Evolutionary conservation across 2,797 vertebrate species (phyloP).

Genomic region (Octomys mimax): DNA sequence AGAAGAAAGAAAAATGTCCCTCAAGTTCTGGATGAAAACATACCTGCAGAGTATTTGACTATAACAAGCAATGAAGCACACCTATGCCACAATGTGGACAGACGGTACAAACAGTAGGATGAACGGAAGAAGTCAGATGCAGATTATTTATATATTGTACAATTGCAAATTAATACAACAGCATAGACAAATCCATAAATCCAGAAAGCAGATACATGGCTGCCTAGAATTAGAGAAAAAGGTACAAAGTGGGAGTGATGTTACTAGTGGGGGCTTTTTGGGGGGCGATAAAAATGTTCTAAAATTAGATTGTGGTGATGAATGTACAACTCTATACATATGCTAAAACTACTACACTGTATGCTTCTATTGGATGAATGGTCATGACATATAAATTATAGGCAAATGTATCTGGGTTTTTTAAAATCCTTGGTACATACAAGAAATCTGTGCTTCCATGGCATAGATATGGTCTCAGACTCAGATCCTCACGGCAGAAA

Average conservation of each 20-base stretch:
- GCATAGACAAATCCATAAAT: background rate
- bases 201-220: background rate
- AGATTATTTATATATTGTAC: background rate
- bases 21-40: background rate
- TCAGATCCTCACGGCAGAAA: background rate
- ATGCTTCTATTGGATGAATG: background rate
- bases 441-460: background rate
- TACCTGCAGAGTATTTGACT: background rate
- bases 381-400: background rate
- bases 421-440: background rate
- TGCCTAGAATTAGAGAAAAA: background rate
- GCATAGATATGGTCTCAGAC: background rate
- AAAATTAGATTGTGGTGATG: background rate
- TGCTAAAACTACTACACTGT: background rate
- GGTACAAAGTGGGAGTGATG: background rate
- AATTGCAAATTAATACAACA: background rate
- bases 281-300: background rate
- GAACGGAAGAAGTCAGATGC: background rate
- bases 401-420: background rate
- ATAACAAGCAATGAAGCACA: background rate
- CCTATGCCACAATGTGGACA: fast-evolving
- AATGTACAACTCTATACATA: background rate
- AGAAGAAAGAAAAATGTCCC: background rate
- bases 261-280: background rate
- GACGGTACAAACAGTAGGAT: background rate